phyloP scores from a whole-genome alignment of 53 echinoderm and acorn worm genomes.

The Zoroaster sp. region DNA sequence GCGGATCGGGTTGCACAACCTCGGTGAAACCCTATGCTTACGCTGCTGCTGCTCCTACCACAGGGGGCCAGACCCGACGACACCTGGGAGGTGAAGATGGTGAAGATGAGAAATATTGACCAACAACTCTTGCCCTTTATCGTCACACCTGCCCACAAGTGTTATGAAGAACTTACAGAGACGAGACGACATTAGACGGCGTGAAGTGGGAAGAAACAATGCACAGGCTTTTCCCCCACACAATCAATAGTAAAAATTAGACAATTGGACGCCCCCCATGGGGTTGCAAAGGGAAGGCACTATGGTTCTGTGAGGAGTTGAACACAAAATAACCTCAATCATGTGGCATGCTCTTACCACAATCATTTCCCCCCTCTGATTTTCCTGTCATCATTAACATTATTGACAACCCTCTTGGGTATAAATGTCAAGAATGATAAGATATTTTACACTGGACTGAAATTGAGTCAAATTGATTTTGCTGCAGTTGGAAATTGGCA shows the following conservation, averaged over 20 bases:
- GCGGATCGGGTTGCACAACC: constrained; percentile 33
- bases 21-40: not conserved
- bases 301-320: constrained; percentile 31
- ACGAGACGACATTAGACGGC: not conserved
- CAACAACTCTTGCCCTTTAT: constrained; percentile 57
- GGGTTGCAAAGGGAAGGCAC: constrained; percentile 40
- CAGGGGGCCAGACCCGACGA: constrained; percentile 6
- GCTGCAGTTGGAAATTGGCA: not conserved
- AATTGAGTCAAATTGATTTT: constrained; percentile 30
- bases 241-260: constrained; percentile 58
- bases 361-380: not conserved
- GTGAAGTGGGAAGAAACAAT: not conserved
- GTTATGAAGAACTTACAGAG: constrained; percentile 26
- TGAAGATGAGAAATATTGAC: constrained; percentile 57
- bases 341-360: not conserved
- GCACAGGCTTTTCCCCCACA: not conserved
- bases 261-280: constrained; percentile 53
- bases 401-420: not conserved
- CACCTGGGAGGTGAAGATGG: constrained; percentile 59
- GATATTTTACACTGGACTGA: not conserved
- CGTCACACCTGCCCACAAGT: constrained; percentile 41
- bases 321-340: constrained; percentile 34
- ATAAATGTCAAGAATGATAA: constrained; percentile 1
- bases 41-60: not conserved
- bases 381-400: not conserved